phyloP scores from a whole-genome alignment of 2,888 invertebrate genomes.

The Cheilosia scutellata region DNA sequence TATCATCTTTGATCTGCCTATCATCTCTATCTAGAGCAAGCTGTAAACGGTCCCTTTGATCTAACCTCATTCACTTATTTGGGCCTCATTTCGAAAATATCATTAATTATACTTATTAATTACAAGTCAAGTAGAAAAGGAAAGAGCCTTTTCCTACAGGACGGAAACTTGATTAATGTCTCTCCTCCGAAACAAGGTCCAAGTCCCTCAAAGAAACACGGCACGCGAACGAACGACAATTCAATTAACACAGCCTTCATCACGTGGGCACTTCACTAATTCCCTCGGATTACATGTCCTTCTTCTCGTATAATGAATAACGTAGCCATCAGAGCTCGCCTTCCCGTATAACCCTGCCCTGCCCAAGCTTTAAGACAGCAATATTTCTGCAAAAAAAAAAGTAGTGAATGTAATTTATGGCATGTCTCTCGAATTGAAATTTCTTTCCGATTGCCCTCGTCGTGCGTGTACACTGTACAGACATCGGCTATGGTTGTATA shows the following conservation, averaged over 20 bases:
- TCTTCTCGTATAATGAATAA: constrained; percentile 33
- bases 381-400: constrained; percentile 47
- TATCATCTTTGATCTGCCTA: neutral
- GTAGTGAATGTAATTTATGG: constrained; percentile 70
- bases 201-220: constrained; percentile 19
- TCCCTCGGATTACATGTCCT: constrained; percentile 63
- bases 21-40: neutral
- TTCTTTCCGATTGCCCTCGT: constrained; percentile 62
- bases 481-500: neutral
- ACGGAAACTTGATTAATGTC: constrained; percentile 54
- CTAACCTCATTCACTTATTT: neutral
- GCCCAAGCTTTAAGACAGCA: constrained; percentile 35
- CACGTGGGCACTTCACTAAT: constrained; percentile 72
- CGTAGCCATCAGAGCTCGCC: neutral
- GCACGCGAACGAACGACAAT: constrained; percentile 74
- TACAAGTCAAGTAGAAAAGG: constrained; percentile 40
- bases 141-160: constrained; percentile 3
- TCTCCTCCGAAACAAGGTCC: constrained; percentile 26
- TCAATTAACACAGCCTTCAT: constrained; percentile 73
- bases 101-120: constrained; percentile 59
- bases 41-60: neutral
- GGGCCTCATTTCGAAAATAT: constrained; percentile 28
- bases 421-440: constrained; percentile 69
- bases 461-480: constrained; percentile 59
- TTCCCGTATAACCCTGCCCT: neutral